Conservation (phyloP, 64 coral and sea anemone species). For the Montipora foliosa region DNA sequence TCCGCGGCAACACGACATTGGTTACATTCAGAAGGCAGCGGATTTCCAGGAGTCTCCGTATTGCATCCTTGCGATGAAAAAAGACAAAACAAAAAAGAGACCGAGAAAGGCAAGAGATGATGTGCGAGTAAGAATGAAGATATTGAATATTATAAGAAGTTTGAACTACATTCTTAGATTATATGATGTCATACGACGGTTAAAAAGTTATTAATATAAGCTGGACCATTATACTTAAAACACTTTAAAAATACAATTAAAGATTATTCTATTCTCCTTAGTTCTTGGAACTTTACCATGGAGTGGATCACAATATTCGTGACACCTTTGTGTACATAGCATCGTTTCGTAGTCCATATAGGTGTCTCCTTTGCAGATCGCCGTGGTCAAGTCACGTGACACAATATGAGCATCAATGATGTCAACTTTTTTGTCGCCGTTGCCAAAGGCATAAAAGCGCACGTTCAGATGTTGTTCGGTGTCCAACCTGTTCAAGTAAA, state of each 20-base stretch:
- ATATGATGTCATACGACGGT: too few relatives aligned
- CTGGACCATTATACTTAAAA: too few relatives aligned
- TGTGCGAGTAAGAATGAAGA: background rate
- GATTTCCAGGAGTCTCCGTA: background rate
- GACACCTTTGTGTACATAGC: conserved; percentile 53
- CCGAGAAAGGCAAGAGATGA: too few relatives aligned
- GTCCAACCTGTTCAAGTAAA: conserved; percentile 46
- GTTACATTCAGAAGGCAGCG: conserved; percentile 16
- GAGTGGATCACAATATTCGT: conserved; percentile 62
- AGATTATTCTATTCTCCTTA: background rate
- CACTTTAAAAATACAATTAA: too few relatives aligned
- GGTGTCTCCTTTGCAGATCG: conserved; percentile 62
- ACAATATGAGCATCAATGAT: conserved; percentile 42
- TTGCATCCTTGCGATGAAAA: background rate
- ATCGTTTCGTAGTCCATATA: background rate
- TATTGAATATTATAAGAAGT: background rate
- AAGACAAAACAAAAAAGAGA: background rate
- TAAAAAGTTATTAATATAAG: too few relatives aligned
- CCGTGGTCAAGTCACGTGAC: conserved; percentile 31
- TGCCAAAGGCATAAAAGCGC: conserved; percentile 71
- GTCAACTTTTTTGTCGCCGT: conserved; percentile 4
- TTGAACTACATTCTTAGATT: too few relatives aligned
- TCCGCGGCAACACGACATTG: conserved; percentile 4
- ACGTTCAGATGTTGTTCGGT: background rate
- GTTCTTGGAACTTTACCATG: background rate